Evolutionary conservation across 2,113 vertebrate genomes (phyloP).

Genomic region (Cygnus buccinator): DNA sequence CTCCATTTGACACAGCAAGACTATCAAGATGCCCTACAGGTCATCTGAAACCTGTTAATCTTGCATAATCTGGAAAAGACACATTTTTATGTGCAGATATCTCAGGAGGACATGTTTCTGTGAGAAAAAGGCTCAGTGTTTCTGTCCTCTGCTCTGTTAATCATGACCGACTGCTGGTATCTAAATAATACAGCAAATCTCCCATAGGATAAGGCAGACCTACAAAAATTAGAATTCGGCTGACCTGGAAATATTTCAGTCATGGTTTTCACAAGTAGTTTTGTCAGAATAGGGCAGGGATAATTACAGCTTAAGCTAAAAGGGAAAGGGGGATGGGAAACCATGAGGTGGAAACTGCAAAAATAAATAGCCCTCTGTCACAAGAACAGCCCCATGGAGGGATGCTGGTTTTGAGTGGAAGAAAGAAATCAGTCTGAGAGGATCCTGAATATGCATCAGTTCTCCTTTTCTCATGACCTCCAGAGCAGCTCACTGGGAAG

Average conservation of each 20-base stretch:
- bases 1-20: not conserved
- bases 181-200: not conserved
- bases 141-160: constrained; percentile 13
- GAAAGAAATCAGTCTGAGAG: not conserved
- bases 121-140: not conserved
- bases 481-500: not conserved
- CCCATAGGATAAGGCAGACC: not conserved
- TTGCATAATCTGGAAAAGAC: not conserved
- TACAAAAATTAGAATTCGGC: not conserved
- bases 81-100: not conserved
- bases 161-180: not conserved
- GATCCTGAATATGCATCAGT: not conserved
- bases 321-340: not conserved
- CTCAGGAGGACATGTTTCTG: not conserved
- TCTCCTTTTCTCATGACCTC: not conserved
- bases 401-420: not conserved
- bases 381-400: not conserved
- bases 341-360: not conserved
- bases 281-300: constrained; percentile 12
- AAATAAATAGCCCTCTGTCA: constrained; percentile 12
- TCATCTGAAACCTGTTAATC: not conserved
- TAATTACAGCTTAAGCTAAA: not conserved
- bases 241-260: constrained; percentile 38
- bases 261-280: constrained; percentile 19
- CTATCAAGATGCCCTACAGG: not conserved